Evolutionary conservation across 2,888 invertebrate genomes (phyloP), one percentile per base, ranked within the genome.

Genomic region (Drosophila pseudotalamancana): DNA sequence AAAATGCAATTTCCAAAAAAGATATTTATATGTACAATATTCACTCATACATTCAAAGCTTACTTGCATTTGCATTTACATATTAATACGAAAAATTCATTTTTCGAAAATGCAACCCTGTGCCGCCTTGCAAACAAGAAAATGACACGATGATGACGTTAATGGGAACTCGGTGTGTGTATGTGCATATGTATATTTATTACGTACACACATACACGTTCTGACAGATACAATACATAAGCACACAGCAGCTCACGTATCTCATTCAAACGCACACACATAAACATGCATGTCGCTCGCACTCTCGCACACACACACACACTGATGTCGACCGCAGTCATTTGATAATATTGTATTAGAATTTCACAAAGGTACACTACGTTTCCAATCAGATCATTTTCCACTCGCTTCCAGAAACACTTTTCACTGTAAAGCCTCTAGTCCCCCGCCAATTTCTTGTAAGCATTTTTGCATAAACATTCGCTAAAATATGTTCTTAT

Each of bases 101-200:
- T 72, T 65, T 65, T 70, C 64, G 39, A 74, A 80, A 85, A 82
- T 82, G 82, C 82, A 82, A 85, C 83, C 85, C 83, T 83, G 83
- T 73, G 82, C 68, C 76, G 60, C 46, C 64, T 67, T 66, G 78
- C 87, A 78, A 81, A 82, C 79, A 85, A 89, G 80, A 89, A 72
- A 80, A 87, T 89, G 89, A 89, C 89, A 88, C 79, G 89, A 89
- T 89, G 89, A 89, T 89, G 89, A 89, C 89, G 89, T 89, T 88
- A 88, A 89, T 89, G 80, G 84, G 81, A 83, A 79, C 81, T 88
- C 53, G 64, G 66, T 69, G 12, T 43, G 19, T 29, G 27, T 19
- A 54, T 65, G 65, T 77, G 66, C n/a, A n/a, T 78, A 66, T 77
- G 64, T 87, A 69, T 81, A 69, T 72, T 59, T 65, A 84, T 72